These are phyloP conservation scores for Melanotaenia pygmaea DNA, from an alignment of 2,797 vertebrate genomes.

Conservation along the genomic window DNA sequence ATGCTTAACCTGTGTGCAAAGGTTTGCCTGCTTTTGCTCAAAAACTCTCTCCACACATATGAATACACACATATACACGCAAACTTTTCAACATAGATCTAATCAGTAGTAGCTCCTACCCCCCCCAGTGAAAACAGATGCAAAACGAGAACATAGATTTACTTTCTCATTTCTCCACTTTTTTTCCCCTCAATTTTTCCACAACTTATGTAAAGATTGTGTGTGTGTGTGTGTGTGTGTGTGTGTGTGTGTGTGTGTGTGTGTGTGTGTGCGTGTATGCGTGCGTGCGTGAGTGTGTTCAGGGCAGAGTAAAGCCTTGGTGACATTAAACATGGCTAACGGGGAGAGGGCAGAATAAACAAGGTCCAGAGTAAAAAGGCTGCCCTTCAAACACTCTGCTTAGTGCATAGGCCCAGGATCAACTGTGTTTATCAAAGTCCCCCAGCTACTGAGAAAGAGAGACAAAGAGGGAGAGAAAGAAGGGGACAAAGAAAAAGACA, in stretches of 20 bases:
- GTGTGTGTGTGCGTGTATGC: constrained; percentile 35
- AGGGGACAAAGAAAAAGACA: constrained; percentile 5
- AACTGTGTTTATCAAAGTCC: constrained; percentile 80
- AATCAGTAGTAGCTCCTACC: constrained; percentile 61
- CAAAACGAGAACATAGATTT: constrained; percentile 26
- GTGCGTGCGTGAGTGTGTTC: constrained; percentile 39
- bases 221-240: constrained; percentile 33
- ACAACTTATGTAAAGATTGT: constrained; percentile 60
- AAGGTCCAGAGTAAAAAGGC: constrained; percentile 69
- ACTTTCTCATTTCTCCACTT: constrained; percentile 32
- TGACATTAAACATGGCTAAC: constrained; percentile 81
- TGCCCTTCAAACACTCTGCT: constrained; percentile 76
- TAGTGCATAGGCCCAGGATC: constrained; percentile 79
- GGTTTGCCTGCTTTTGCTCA: constrained; percentile 70
- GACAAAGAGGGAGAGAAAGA: constrained; percentile 35
- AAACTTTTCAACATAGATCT: constrained; percentile 48
- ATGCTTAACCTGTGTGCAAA: constrained; percentile 49
- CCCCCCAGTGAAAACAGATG: constrained; percentile 14
- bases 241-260: no score
- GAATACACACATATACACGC: constrained; percentile 8
- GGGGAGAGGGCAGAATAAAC: constrained; percentile 79
- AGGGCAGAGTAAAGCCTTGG: constrained; percentile 65
- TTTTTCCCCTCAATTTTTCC: constrained; percentile 31
- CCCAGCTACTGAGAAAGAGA: constrained; percentile 53
- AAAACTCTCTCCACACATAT: constrained; percentile 29